Evolutionary conservation across 2,888 invertebrate genomes (phyloP).

Genomic region (Apotomis betuletana): DNA sequence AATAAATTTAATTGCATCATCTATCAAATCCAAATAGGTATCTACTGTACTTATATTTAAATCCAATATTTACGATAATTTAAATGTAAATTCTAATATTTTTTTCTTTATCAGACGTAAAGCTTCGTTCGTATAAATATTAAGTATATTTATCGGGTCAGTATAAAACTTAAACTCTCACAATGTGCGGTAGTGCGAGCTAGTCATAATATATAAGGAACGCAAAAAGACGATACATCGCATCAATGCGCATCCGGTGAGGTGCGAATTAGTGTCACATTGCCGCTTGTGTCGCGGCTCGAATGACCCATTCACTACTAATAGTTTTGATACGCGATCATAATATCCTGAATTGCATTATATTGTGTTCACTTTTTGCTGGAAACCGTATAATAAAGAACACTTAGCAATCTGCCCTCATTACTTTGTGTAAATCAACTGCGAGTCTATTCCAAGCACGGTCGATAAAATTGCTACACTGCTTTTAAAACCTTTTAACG

Average conservation of each 20-base stretch:
- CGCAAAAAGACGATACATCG: slow-evolving; percentile 38
- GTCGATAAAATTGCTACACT: neutral
- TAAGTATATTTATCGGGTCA: neutral
- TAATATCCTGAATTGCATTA: slow-evolving; percentile 43
- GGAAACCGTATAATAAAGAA: slow-evolving; percentile 32
- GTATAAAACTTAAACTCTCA: neutral
- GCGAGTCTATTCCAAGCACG: neutral
- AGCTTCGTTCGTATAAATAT: too few species aligned
- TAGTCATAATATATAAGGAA: slow-evolving; percentile 36
- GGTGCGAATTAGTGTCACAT: slow-evolving; percentile 39
- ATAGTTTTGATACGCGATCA: slow-evolving; percentile 43
- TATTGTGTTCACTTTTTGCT: slow-evolving; percentile 42
- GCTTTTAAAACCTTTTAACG: neutral
- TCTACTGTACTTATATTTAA: too few species aligned
- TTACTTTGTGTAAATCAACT: slow-evolving; percentile 22
- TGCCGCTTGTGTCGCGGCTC: slow-evolving; percentile 38
- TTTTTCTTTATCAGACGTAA: too few species aligned
- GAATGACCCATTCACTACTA: slow-evolving; percentile 41
- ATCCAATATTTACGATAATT: too few species aligned
- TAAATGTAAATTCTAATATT: too few species aligned
- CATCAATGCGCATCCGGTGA: slow-evolving; percentile 40
- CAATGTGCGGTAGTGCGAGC: neutral
- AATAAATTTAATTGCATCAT: too few species aligned
- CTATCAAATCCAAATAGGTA: too few species aligned
- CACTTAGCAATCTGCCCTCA: slow-evolving; percentile 15